These are phyloP conservation scores for Loriculus beryllinus DNA, from an alignment of 2,797 vertebrate genomes.

Conservation along the genomic window DNA sequence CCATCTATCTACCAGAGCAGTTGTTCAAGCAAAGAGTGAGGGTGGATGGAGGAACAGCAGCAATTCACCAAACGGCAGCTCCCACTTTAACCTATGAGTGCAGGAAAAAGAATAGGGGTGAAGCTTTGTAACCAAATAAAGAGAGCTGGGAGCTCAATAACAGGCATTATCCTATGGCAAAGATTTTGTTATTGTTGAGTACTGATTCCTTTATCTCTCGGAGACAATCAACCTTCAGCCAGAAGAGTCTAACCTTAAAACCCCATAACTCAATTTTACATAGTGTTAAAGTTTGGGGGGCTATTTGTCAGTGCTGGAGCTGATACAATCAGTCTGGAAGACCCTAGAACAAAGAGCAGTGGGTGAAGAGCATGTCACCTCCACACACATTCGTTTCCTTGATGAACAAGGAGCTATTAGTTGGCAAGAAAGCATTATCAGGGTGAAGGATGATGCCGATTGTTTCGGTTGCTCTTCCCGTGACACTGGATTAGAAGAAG, in stretches of 20 bases:
- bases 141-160: conserved; percentile 61
- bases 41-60: neutral
- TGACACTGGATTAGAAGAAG: conserved; percentile 14
- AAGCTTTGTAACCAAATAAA: conserved; percentile 56
- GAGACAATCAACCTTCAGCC: conserved; percentile 72
- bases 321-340: conserved; percentile 75
- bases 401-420: conserved; percentile 82
- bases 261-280: conserved; percentile 74
- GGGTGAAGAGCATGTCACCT: conserved; percentile 71
- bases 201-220: conserved; percentile 68
- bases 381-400: conserved; percentile 73
- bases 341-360: conserved; percentile 71
- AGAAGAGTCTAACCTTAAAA: conserved; percentile 70
- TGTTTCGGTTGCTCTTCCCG: conserved; percentile 57
- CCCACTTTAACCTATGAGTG: neutral
- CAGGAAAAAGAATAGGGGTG: neutral
- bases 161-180: conserved; percentile 38
- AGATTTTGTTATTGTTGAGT: conserved; percentile 51
- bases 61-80: conserved; percentile 10
- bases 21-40: neutral
- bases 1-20: neutral
- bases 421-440: conserved; percentile 70
- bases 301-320: conserved; percentile 70
- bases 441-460: conserved; percentile 68
- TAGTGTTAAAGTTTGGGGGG: conserved; percentile 73